phyloP scores from a whole-genome alignment of 2,888 invertebrate genomes.

The Stenotaenia linearis region DNA sequence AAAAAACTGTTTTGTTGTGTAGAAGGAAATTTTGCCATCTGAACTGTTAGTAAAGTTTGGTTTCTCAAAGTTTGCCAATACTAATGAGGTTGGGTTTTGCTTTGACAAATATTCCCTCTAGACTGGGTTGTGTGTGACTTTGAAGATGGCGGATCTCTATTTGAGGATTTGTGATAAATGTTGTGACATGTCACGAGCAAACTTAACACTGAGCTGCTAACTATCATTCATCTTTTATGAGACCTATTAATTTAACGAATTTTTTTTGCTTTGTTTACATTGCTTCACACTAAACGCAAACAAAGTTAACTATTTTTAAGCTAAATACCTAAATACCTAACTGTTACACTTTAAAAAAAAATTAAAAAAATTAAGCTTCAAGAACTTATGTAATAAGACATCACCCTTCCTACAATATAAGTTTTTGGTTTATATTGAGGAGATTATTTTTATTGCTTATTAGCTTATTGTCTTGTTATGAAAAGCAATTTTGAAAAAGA shows the following conservation, averaged over 20 bases:
- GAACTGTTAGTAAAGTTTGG: background rate
- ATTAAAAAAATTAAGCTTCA: too few species aligned
- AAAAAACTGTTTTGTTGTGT: background rate
- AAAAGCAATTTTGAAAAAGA: too few species aligned
- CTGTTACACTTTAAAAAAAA: too few species aligned
- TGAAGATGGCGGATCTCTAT: background rate
- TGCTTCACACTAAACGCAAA: background rate
- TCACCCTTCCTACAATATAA: too few species aligned
- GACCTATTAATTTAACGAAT: background rate
- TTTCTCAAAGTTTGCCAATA: slow-evolving; percentile 2
- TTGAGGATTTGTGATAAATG: slow-evolving; percentile 9
- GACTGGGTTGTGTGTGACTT: background rate
- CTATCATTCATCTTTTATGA: background rate
- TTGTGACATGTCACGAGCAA: background rate
- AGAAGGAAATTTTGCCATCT: background rate
- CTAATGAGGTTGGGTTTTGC: background rate
- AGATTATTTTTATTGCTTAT: too few species aligned
- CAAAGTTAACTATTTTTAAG: background rate
- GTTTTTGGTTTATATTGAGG: too few species aligned
- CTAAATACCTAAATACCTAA: too few species aligned
- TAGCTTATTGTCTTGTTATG: too few species aligned
- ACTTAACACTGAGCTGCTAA: slow-evolving; percentile 3
- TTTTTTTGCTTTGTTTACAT: background rate
- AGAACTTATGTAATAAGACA: too few species aligned
- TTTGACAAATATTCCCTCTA: slow-evolving; percentile 1